A percentile compares a stretch with the other conserved stretches of the same genome.
Evolutionary conservation across 35 echinoderm and acorn worm genomes (phyloP).

Genomic region (Strongylocentrotus purpuratus): DNA sequence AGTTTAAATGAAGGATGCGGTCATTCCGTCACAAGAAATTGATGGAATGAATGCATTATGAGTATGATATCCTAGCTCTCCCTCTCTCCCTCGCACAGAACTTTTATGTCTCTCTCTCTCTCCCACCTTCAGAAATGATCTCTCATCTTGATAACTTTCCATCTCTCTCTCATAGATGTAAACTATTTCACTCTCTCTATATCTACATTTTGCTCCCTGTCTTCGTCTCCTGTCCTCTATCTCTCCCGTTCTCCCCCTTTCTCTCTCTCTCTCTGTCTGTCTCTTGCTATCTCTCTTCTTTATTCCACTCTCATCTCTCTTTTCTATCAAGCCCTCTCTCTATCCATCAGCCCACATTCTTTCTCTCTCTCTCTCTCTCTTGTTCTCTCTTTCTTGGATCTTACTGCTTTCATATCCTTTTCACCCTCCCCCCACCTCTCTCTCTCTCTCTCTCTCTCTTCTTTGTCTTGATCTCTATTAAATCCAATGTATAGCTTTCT

Average conservation of each 20-base stretch:
- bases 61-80: background rate
- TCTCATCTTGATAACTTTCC: no score
- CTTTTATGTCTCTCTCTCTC: background rate
- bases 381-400: background rate
- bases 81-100: background rate
- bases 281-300: background rate
- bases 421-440: background rate
- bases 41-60: background rate
- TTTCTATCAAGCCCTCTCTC: no score
- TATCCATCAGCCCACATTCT: no score
- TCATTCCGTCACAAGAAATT: background rate
- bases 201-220: background rate
- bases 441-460: background rate
- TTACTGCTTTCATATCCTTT: background rate
- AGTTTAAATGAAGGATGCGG: background rate
- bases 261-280: slow-evolving; percentile 5
- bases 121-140: no score
- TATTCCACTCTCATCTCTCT: no score
- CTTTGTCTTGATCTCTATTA: background rate
- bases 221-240: background rate
- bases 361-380: slow-evolving; percentile 7
- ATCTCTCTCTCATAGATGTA: background rate
- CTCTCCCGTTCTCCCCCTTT: background rate
- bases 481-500: no score
- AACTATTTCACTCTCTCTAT: background rate